Conservation (phyloP, 2,113 vertebrate species). For the Verasper variegatus region DNA sequence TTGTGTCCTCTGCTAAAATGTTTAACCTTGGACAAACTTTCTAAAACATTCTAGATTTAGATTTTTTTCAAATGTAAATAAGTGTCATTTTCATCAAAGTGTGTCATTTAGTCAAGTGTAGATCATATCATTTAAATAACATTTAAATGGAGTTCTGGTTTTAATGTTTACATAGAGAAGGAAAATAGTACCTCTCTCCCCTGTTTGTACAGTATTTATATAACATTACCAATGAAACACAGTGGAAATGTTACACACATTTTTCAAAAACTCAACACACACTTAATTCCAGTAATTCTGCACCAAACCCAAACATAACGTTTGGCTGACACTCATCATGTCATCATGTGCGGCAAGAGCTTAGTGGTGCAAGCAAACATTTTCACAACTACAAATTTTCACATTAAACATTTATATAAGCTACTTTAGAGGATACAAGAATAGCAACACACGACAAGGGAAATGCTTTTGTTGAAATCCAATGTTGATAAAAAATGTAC, state of each 20-base stretch:
- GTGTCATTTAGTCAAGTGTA: too few species aligned
- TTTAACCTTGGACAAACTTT: too few species aligned
- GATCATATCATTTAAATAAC: not conserved
- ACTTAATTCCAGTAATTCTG: not conserved
- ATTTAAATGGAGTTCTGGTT: not conserved
- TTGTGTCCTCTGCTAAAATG: too few species aligned
- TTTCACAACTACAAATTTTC: not conserved
- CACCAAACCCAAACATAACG: not conserved
- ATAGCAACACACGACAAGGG: not conserved
- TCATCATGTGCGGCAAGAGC: not conserved
- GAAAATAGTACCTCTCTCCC: not conserved
- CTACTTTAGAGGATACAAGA: not conserved
- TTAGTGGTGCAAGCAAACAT: not conserved
- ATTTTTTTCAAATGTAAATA: too few species aligned
- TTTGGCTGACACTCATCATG: not conserved
- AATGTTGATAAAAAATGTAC: not conserved
- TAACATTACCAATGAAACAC: not conserved
- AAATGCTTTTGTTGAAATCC: not conserved
- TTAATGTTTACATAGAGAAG: not conserved
- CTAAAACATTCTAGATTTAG: too few species aligned
- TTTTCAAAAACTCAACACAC: not conserved
- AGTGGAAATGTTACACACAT: not conserved
- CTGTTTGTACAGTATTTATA: not conserved
- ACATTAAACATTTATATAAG: not conserved
- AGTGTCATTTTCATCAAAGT: too few species aligned